Evolutionary conservation across 92 coral and sea anemone genomes (phyloP).

Genomic region (Heteractis magnifica): DNA sequence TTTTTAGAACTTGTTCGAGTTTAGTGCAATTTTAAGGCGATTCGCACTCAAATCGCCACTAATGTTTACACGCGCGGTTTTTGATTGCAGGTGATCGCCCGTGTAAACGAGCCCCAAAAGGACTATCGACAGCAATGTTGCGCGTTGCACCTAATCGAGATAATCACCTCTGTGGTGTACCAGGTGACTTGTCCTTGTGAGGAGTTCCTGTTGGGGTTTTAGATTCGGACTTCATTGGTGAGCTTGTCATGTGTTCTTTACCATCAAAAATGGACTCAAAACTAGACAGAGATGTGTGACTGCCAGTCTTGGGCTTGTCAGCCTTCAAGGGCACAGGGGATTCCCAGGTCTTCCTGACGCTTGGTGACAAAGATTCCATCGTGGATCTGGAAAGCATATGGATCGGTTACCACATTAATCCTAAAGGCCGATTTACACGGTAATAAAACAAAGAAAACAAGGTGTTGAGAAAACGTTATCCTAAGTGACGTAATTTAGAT

Average conservation of each 20-base stretch:
- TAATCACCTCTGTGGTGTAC: conserved; percentile 24
- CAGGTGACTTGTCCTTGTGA: conserved; percentile 10
- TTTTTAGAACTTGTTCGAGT: too few relatives aligned
- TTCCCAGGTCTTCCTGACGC: conserved; percentile 39
- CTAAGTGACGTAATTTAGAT: too few relatives aligned
- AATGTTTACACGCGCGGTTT: too few relatives aligned
- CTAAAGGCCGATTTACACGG: too few relatives aligned
- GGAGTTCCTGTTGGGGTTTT: background rate
- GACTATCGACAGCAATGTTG: too few relatives aligned
- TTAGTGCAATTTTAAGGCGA: too few relatives aligned
- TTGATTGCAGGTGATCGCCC: too few relatives aligned
- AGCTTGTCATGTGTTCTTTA: background rate
- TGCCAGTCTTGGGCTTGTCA: background rate
- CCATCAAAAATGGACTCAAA: conserved; percentile 32
- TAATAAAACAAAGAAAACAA: too few relatives aligned
- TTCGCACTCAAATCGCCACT: too few relatives aligned
- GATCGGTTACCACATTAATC: too few relatives aligned
- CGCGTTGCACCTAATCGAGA: background rate
- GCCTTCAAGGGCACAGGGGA: conserved; percentile 18
- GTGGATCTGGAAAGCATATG: background rate
- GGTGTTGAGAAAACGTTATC: too few relatives aligned
- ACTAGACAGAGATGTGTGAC: conserved; percentile 10
- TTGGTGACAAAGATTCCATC: conserved; percentile 12
- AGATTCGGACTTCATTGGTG: background rate
- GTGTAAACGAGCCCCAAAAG: too few relatives aligned